phyloP scores from a whole-genome alignment of 2,888 invertebrate species.

The Hydropsyche betteni region DNA sequence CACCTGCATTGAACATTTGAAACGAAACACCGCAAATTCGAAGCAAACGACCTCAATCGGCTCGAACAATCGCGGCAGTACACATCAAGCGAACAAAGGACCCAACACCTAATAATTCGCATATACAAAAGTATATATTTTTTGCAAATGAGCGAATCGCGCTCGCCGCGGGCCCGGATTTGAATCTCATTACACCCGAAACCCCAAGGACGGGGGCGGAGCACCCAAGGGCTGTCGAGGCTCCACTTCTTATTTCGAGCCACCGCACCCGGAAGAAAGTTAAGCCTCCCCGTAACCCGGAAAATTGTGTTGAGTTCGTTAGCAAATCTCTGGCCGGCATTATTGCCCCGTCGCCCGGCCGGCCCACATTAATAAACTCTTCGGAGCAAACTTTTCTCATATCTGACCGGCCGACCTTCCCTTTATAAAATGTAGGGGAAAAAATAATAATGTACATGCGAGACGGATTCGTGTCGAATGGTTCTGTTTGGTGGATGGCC shows the following conservation, averaged over 20 bases:
- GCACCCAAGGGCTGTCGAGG: neutral
- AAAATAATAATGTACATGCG: neutral
- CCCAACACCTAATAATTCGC: neutral
- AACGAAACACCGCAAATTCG: too few relatives aligned
- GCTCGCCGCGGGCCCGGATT: conserved; percentile 19
- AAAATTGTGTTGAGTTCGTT: conserved; percentile 39
- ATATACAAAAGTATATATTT: neutral
- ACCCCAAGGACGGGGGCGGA: neutral
- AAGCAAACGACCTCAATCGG: too few relatives aligned
- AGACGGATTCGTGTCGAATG: neutral
- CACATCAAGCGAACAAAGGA: too few relatives aligned
- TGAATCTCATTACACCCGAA: conserved; percentile 35
- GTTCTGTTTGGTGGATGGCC: neutral
- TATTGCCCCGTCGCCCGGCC: conserved; percentile 36
- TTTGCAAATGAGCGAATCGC: neutral
- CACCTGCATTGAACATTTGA: too few relatives aligned
- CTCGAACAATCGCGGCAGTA: too few relatives aligned
- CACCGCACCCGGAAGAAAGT: conserved; percentile 7
- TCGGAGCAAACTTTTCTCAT: conserved; percentile 49
- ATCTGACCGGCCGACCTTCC: conserved; percentile 13
- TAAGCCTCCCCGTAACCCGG: neutral
- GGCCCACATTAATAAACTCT: conserved; percentile 47
- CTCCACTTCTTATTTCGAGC: conserved; percentile 29
- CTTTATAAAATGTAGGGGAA: too few relatives aligned
- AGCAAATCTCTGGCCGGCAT: conserved; percentile 33